Conservation (phyloP, 2,113 vertebrate genomes). For the Hemicordylus capensis region DNA sequence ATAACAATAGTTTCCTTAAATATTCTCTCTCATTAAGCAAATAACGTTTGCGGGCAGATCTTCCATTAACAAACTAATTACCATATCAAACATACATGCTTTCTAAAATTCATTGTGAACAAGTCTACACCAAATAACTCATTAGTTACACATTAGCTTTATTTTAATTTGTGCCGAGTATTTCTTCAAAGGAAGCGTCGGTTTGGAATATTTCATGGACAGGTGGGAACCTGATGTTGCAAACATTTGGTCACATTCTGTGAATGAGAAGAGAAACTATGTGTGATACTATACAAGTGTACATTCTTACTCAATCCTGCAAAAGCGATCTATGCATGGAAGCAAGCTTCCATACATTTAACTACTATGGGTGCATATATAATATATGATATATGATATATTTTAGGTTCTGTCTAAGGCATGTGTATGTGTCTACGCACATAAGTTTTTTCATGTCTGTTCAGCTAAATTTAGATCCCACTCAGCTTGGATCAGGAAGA, state of each 20-base stretch:
- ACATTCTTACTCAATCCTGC: neutral
- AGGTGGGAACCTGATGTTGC: neutral
- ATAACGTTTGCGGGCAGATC: constrained; percentile 33
- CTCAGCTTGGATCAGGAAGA: too few species aligned
- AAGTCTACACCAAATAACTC: neutral
- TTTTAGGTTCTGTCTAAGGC: too few species aligned
- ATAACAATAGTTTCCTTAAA: constrained; percentile 47
- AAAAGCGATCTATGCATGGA: neutral
- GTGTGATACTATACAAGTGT: neutral
- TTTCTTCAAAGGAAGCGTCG: fast-evolving
- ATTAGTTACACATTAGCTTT: neutral
- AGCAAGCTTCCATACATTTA: neutral
- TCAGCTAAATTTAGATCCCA: too few species aligned
- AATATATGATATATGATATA: too few species aligned
- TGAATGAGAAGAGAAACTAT: neutral
- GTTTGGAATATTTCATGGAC: neutral
- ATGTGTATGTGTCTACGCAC: too few species aligned
- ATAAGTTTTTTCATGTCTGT: too few species aligned
- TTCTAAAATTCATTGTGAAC: constrained; percentile 22
- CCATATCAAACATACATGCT: constrained; percentile 51
- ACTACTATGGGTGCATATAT: too few species aligned
- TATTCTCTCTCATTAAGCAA: constrained; percentile 50
- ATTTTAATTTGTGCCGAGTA: constrained; percentile 20
- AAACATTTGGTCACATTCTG: neutral
- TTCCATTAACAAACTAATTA: constrained; percentile 45